Evolutionary conservation across 2,797 vertebrate genomes (phyloP).

Genomic region (Lacerta agilis): DNA sequence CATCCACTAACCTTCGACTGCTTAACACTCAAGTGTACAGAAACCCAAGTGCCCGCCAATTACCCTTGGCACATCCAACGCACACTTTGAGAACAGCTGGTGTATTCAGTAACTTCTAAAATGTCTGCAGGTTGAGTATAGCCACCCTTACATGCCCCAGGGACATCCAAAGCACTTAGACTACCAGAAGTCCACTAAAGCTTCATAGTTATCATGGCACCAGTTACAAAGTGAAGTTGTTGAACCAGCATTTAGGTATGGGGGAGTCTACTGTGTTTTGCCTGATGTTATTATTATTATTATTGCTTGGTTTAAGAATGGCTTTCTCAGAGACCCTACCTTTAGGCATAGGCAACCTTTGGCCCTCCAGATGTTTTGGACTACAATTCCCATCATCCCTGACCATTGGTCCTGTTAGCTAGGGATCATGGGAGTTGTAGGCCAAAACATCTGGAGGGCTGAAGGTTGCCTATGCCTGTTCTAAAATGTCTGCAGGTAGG

Average conservation of each 20-base stretch:
- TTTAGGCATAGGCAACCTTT: background rate
- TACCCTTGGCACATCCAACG: background rate
- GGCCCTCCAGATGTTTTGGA: too few species aligned
- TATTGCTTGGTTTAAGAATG: conserved; percentile 73
- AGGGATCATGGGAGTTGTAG: too few species aligned
- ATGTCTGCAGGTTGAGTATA: background rate
- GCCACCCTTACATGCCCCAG: too few species aligned
- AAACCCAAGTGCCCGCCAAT: background rate
- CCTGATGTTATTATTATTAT: conserved; percentile 46
- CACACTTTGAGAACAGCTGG: background rate
- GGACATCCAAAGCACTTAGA: background rate
- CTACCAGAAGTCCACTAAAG: background rate
- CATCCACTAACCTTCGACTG: too few species aligned
- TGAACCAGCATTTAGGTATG: background rate
- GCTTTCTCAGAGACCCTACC: conserved; percentile 65
- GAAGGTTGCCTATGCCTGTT: too few species aligned
- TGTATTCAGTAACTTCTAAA: background rate
- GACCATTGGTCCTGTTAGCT: too few species aligned
- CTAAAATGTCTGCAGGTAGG: too few species aligned
- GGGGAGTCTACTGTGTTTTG: conserved; percentile 12
- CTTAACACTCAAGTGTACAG: too few species aligned
- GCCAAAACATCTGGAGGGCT: too few species aligned
- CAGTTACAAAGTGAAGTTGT: background rate
- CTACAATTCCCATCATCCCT: too few species aligned
- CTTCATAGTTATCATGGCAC: background rate